Percentiles rank a stretch among this genome's conserved stretches.
Conservation (phyloP, 2,113 vertebrate species). For the Antechinus stuartii region DNA sequence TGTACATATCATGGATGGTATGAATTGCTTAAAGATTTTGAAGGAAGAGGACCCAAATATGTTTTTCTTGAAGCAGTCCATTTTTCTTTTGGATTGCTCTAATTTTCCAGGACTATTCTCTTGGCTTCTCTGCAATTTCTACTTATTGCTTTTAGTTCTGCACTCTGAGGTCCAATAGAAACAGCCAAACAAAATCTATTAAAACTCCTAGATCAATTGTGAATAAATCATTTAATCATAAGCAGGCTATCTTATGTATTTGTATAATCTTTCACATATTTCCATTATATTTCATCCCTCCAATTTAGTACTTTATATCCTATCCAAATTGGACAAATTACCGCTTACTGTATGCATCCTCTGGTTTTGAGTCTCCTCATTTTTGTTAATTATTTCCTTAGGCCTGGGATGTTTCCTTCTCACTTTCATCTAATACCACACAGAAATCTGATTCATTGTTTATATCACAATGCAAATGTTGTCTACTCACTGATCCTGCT, state of each 20-base stretch:
- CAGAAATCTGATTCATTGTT: background rate
- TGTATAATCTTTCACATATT: background rate
- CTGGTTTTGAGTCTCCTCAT: background rate
- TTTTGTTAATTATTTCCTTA: background rate
- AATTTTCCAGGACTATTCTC: background rate
- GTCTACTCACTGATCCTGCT: background rate
- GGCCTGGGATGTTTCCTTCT: background rate
- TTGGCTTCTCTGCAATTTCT: background rate
- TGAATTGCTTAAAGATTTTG: background rate
- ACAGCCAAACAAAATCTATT: background rate
- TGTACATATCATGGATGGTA: background rate
- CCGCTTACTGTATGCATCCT: background rate
- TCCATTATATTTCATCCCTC: background rate
- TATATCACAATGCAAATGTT: background rate
- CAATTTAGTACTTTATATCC: background rate
- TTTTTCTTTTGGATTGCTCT: background rate
- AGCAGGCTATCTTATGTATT: background rate
- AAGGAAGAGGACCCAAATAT: background rate
- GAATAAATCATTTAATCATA: background rate
- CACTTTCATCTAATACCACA: background rate
- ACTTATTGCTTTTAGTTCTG: background rate
- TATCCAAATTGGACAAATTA: background rate
- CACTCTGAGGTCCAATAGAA: background rate
- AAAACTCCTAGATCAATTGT: background rate
- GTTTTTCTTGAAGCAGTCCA: background rate